A percentile compares a stretch with the other conserved stretches of the same genome.
phyloP scores from a whole-genome alignment of 2,888 invertebrate genomes.

The Aplocera efformata region DNA sequence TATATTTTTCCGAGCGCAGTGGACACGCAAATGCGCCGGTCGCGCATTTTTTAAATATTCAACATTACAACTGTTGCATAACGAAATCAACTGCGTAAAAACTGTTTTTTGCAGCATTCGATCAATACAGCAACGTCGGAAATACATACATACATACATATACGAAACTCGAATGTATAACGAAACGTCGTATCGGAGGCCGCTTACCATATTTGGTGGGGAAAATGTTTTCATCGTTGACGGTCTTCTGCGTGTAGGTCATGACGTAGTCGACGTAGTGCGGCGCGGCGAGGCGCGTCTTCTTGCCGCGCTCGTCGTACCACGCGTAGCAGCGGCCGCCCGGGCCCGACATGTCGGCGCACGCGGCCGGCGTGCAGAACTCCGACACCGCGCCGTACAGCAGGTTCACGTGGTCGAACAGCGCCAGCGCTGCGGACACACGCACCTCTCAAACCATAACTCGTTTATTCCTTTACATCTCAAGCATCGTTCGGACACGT shows the following conservation, averaged over 20 bases:
- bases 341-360: constrained; percentile 98
- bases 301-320: constrained; percentile 99
- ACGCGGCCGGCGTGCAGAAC: constrained; percentile 97
- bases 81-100: too few species aligned
- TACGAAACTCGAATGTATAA: not conserved
- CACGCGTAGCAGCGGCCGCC: constrained; percentile 98
- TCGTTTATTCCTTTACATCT: too few species aligned
- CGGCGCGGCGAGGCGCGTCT: constrained; percentile 97
- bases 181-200: not conserved
- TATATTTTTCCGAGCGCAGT: too few species aligned
- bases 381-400: constrained; percentile 99
- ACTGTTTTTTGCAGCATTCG: too few species aligned
- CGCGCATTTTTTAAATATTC: too few species aligned
- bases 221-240: constrained; percentile 97
- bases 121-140: too few species aligned
- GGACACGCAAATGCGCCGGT: too few species aligned
- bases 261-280: constrained; percentile 99
- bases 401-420: constrained; percentile 99
- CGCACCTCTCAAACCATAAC: not conserved
- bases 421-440: constrained; percentile 88
- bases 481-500: too few species aligned
- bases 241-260: constrained; percentile 98
- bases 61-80: too few species aligned
- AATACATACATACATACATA: not conserved
- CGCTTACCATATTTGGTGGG: constrained; percentile 97